Evolutionary conservation across 2,113 vertebrate genomes (phyloP).

Genomic region (Narcine bancroftii): DNA sequence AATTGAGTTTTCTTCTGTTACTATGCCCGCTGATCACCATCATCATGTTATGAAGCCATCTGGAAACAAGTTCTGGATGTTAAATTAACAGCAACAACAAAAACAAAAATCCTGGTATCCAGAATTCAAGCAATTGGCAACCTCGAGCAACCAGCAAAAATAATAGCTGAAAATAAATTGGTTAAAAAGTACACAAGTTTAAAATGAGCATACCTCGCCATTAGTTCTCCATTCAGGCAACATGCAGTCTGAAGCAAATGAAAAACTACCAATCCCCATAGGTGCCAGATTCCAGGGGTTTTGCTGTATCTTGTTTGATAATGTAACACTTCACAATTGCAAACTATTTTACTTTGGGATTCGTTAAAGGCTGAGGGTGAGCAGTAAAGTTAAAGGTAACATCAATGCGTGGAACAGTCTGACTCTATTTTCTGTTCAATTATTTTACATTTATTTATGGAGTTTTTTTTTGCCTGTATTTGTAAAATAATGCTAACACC

Average conservation of each 20-base stretch:
- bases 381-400: not conserved
- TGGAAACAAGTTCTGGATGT: not conserved
- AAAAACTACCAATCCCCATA: no score
- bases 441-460: not conserved
- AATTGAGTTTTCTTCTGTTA: not conserved
- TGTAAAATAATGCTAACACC: no score
- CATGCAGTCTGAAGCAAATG: no score
- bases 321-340: not conserved
- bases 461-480: not conserved
- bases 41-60: not conserved
- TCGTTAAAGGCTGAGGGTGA: not conserved
- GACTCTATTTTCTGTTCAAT: not conserved
- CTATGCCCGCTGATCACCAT: not conserved
- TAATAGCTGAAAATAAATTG: no score
- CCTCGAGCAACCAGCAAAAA: no score
- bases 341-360: not conserved
- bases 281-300: no score
- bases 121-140: no score
- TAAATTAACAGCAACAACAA: no score
- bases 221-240: no score
- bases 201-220: no score
- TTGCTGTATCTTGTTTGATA: not conserved
- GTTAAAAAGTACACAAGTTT: no score
- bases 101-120: no score
- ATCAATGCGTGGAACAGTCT: not conserved